Conservation (phyloP, 2,113 vertebrate species). For the Psammodynastes pulverulentus region DNA sequence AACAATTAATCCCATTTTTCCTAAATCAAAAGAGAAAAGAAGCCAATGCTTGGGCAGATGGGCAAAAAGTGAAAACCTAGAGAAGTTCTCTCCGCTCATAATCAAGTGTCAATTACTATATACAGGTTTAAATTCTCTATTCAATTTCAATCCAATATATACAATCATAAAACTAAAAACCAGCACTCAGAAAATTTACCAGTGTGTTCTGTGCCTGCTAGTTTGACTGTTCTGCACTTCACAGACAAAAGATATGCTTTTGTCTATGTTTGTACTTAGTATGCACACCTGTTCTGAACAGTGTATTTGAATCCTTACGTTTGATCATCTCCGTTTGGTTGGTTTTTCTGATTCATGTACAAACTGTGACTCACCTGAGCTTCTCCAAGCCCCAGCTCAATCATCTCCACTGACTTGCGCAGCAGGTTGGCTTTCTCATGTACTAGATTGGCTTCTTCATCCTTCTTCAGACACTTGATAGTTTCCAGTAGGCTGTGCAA, state of each 20-base stretch:
- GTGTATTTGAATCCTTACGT: background rate
- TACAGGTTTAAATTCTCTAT: background rate
- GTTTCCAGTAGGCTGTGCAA: constrained; percentile 95
- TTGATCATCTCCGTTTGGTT: background rate
- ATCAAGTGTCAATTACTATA: background rate
- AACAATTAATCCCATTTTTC: background rate
- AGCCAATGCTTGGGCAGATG: background rate
- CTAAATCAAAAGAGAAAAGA: background rate
- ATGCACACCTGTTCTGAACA: background rate
- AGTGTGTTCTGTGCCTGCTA: background rate
- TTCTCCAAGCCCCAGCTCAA: constrained; percentile 93
- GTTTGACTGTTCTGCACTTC: background rate
- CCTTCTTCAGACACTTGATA: constrained; percentile 97
- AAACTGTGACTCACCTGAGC: constrained; percentile 83
- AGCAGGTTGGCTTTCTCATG: constrained; percentile 96
- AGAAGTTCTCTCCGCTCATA: too few relatives aligned
- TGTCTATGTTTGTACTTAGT: background rate
- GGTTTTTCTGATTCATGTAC: background rate
- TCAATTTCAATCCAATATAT: background rate
- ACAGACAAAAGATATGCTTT: background rate
- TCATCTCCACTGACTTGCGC: constrained; percentile 96
- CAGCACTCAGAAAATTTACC: background rate
- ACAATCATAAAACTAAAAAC: background rate
- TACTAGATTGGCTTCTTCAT: constrained; percentile 95
- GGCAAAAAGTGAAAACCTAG: background rate